A percentile compares a stretch with the other conserved stretches of the same genome.
phyloP scores from a whole-genome alignment of 1,140 invertebrate genomes.

The Bombus pascuorum region DNA sequence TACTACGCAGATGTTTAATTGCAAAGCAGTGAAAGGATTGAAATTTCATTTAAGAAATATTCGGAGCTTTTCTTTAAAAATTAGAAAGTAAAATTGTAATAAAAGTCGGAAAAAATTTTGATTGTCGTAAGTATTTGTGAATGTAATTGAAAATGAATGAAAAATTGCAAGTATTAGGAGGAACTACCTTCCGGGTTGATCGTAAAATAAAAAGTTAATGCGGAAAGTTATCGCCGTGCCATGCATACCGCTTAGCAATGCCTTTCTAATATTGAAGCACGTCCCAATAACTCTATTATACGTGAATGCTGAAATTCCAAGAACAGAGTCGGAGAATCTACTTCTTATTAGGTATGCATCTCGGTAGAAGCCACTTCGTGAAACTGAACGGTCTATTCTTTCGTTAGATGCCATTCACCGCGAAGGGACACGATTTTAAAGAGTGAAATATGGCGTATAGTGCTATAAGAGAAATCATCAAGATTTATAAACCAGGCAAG shows the following conservation, averaged over 20 bases:
- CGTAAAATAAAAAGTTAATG: not conserved
- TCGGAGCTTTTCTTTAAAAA: not conserved
- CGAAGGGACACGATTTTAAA: not conserved
- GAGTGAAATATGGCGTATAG: not conserved
- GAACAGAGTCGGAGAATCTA: not conserved
- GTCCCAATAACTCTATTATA: not conserved
- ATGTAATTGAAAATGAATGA: not conserved
- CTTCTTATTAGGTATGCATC: not conserved
- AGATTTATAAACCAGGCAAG: constrained; percentile 16
- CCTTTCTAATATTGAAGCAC: not conserved
- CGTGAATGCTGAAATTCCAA: not conserved
- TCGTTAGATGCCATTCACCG: too few relatives aligned
- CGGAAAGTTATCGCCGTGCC: too few relatives aligned
- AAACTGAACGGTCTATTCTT: not conserved
- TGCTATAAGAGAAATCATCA: not conserved
- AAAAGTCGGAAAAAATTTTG: not conserved
- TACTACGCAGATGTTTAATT: too few relatives aligned
- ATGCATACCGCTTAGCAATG: not conserved
- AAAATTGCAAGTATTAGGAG: not conserved
- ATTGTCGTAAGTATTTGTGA: too few relatives aligned
- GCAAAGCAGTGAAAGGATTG: too few relatives aligned
- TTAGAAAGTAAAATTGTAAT: not conserved
- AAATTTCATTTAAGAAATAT: not conserved
- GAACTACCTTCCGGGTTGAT: too few relatives aligned
- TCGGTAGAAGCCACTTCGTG: not conserved